These are phyloP conservation scores for Zonitis immaculata DNA, from an alignment of 2,888 invertebrate genomes.

Conservation along the genomic window DNA sequence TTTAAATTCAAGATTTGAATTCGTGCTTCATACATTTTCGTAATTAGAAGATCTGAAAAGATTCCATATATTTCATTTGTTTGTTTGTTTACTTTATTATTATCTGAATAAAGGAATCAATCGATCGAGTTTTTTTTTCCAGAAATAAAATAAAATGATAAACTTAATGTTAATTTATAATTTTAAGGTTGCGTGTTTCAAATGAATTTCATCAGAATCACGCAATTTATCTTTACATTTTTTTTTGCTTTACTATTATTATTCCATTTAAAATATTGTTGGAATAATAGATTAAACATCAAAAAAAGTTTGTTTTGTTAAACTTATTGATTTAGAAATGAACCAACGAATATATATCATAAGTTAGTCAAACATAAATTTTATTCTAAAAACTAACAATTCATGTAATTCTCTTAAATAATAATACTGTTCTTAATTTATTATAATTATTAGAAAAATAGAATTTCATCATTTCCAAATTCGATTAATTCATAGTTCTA, in stretches of 20 bases:
- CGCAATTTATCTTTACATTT: slow-evolving; percentile 14
- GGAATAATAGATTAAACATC: not conserved
- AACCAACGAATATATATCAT: too few relatives aligned
- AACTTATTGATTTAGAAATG: not conserved
- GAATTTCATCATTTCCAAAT: not conserved
- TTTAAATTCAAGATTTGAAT: too few relatives aligned
- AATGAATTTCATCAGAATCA: slow-evolving; percentile 11
- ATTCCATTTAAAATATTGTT: not conserved
- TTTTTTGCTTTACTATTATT: too few relatives aligned
- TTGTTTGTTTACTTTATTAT: too few relatives aligned
- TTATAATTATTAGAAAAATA: not conserved
- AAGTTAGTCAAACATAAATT: too few relatives aligned
- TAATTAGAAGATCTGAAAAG: too few relatives aligned
- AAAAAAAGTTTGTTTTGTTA: not conserved
- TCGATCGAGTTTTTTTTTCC: too few relatives aligned
- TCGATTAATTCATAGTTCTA: slow-evolving; percentile 45
- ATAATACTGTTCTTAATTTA: not conserved
- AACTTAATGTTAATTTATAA: slow-evolving; percentile 19
- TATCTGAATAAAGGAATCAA: too few relatives aligned
- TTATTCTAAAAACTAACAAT: too few relatives aligned
- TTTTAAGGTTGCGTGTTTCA: slow-evolving; percentile 12
- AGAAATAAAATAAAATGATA: slow-evolving; percentile 8
- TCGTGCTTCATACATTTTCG: too few relatives aligned
- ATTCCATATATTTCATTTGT: too few relatives aligned
- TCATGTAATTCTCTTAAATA: too few relatives aligned